Base-by-base conservation (phyloP, 1,140 invertebrate genomes). In the Pogonognathellus flavescens region DNA sequence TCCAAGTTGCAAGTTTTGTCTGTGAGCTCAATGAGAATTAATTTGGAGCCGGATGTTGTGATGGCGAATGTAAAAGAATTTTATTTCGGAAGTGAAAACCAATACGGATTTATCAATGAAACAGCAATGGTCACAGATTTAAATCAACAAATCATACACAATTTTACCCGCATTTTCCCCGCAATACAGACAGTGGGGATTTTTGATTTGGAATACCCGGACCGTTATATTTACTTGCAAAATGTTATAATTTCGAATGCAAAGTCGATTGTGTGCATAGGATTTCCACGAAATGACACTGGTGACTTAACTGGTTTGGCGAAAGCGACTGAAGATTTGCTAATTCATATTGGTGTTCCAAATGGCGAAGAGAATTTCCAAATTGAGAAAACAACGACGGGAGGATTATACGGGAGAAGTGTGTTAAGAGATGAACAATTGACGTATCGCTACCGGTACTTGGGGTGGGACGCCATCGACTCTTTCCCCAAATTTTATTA, bases 51-150 rank as follows among this genome's bases (percentile, higher is more conserved):
- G 16, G 80, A 9, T 3, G 13, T 81, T 31, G 80, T 81, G 11
- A 59, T 57, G 50, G 18, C 18, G 3, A 57, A 20, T 4, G 13
- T 81, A 1, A 53, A 59, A 16, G 52, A 81, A 59, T 81, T 81
- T 18, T 25, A 53, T 25, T 81, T 81, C 20, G 80, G 80, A 22
- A 81, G 80, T 22, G 50, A 55, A 41, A 81, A 81, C 55, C 80
- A 81, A 81, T 81, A 81, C 18, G 80, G 80, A 25, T 53, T 81
- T 18, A 0, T 3, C 10, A 8, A 81, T 13, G 50, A n/a, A 6
- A 76, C 25, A 14, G 14, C 25, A 11, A 76, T 76, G 70, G 20
- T 22, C 0, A 81, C 80, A 0, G 80, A 55, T 20, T 52, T 81
- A 16, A 55, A 11, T 25, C 20, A 22, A 41, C 14, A 81, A 7